These are phyloP conservation scores for Cololabis saira DNA, from an alignment of 2,113 vertebrate species.

Conservation along the genomic window DNA sequence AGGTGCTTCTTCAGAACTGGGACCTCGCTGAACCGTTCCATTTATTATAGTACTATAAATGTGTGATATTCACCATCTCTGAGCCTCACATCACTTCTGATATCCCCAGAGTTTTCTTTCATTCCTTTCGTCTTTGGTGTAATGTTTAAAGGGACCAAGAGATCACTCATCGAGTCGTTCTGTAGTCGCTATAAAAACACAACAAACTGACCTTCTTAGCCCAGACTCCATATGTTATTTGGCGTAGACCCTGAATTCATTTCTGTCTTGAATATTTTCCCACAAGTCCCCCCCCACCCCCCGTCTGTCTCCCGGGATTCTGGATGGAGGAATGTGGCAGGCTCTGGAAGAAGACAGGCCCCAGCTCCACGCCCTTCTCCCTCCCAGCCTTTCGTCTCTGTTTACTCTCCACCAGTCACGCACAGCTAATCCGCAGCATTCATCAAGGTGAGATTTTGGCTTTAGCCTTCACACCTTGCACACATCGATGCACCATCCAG, in stretches of 20 bases:
- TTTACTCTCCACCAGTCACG: conserved; percentile 59
- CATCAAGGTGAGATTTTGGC: conserved; percentile 38
- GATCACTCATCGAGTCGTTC: conserved; percentile 23
- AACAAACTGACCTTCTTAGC: conserved; percentile 25
- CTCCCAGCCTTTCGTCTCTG: conserved; percentile 20
- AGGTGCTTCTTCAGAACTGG: background rate
- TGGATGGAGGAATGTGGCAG: conserved; percentile 70
- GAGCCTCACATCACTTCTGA: background rate
- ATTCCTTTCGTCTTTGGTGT: conserved; percentile 9
- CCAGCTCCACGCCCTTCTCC: conserved; percentile 45
- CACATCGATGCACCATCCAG: conserved; percentile 19
- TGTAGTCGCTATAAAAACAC: conserved; percentile 36
- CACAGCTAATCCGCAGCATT: conserved; percentile 65
- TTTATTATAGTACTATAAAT: background rate
- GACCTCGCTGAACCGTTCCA: background rate
- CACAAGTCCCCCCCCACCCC: conserved; percentile 53
- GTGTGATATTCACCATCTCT: background rate
- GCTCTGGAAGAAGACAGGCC: conserved; percentile 50
- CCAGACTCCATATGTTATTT: conserved; percentile 45
- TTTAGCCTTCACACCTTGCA: conserved; percentile 33
- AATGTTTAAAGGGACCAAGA: conserved; percentile 1
- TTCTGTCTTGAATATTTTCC: conserved; percentile 60
- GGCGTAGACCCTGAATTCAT: conserved; percentile 42
- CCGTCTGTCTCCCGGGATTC: conserved; percentile 59
- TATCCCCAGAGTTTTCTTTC: background rate